A percentile compares a stretch with the other conserved stretches of the same genome.
Conservation (phyloP, 2,888 invertebrate species). For the Hypsopygia costalis region DNA sequence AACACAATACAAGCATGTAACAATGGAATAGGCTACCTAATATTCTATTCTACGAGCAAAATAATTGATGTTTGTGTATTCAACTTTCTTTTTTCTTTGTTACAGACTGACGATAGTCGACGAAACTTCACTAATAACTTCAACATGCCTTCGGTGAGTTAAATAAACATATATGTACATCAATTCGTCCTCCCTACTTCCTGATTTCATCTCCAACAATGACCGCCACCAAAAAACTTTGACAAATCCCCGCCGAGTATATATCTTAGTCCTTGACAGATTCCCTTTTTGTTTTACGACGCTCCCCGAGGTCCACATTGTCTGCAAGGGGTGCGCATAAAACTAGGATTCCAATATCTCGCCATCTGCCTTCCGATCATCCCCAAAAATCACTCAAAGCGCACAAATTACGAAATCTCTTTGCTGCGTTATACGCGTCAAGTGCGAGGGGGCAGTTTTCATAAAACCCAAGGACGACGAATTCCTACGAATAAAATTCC, state of each 20-base stretch:
- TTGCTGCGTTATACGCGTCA: constrained; percentile 39
- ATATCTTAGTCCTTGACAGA: constrained; percentile 45
- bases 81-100: constrained; percentile 19
- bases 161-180: neutral
- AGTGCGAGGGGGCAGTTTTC: constrained; percentile 50
- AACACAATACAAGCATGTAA: too few species aligned
- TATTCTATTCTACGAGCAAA: too few species aligned
- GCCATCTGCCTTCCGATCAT: constrained; percentile 66
- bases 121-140: constrained; percentile 16
- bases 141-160: constrained; percentile 30
- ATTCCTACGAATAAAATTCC: constrained; percentile 48
- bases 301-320: constrained; percentile 40
- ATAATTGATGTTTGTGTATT: too few species aligned
- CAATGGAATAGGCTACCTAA: too few species aligned
- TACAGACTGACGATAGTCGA: constrained; percentile 23
- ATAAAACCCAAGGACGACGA: constrained; percentile 43
- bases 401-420: constrained; percentile 63
- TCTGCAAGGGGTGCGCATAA: constrained; percentile 54
- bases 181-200: neutral
- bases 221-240: constrained; percentile 14
- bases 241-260: constrained; percentile 21
- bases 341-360: constrained; percentile 67
- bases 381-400: constrained; percentile 62
- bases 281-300: constrained; percentile 62
- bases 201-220: constrained; percentile 9